These are phyloP conservation scores for Rhagonycha lutea DNA, from an alignment of 2,888 invertebrate species.

Conservation along the genomic window DNA sequence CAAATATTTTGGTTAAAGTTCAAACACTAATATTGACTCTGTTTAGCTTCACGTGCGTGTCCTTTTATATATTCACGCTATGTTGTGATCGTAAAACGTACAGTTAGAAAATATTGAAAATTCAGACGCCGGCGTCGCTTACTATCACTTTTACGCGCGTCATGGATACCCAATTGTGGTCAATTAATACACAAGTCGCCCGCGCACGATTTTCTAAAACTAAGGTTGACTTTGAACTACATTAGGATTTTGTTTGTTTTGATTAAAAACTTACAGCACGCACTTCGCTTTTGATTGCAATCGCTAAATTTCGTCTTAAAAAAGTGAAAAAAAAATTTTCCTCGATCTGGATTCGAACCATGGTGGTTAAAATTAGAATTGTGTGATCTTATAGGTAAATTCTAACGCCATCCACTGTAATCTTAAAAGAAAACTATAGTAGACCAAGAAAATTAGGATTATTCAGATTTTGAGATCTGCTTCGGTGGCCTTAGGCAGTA, in stretches of 20 bases:
- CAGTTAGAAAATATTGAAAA: constrained; percentile 1
- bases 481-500: too few relatives aligned
- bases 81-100: background rate
- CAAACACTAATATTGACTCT: background rate
- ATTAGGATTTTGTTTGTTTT: background rate
- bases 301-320: too few relatives aligned
- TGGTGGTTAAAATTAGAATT: too few relatives aligned
- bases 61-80: background rate
- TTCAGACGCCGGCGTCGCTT: constrained; percentile 4
- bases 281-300: background rate
- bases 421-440: too few relatives aligned
- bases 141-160: background rate
- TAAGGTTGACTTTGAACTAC: background rate
- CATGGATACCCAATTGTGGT: constrained; percentile 16
- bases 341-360: too few relatives aligned
- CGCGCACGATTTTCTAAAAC: constrained; percentile 7
- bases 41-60: background rate
- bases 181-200: constrained; percentile 18
- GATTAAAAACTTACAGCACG: background rate
- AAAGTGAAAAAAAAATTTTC: too few relatives aligned
- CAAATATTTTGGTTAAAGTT: background rate
- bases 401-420: too few relatives aligned
- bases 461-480: too few relatives aligned
- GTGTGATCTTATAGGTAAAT: too few relatives aligned
- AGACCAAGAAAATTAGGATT: too few relatives aligned